Base-by-base conservation (phyloP, 2,113 vertebrate species). In the Crocuta crocuta region DNA sequence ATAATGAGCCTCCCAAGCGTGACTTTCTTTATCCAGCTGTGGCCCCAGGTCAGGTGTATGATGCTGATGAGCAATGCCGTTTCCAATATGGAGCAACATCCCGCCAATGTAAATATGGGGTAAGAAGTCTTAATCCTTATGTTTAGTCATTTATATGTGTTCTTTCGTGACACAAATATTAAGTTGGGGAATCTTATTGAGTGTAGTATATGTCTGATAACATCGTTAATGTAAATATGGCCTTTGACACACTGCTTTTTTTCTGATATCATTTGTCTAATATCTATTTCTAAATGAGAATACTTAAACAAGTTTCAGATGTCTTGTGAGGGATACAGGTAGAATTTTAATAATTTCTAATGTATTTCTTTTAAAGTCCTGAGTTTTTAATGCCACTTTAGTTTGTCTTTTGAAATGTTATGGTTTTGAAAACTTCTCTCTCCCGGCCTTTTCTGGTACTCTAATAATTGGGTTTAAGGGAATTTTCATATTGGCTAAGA, bases 1-100 rank as follows among this genome's bases (percentile, higher is more conserved):
- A 99, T 99, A 99, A 99, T 99, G 99, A 99, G 99, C 99, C 99
- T 99, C 99, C 99, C 99, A 99, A 99, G 99, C 99, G 99, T 99
- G 99, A 99, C 99, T 99, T 99, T 99, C 99, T 99, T 99, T 99
- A 99, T 98, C 99, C 99, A 99, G 99, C 99, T 98, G 99, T 99
- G 99, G 99, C 99, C 98, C 99, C 99, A 98, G 99, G 99, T 99
- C 99, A 99, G 99, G 99, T 99, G 99, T 99, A 99, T 97, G 99
- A 99, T 97, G 99, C 99, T 87, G 99, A 99, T 98, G 99, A 99
- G 97, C 99, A 99, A 98, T 99, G 99, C 98, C 99, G 99, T 98
- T 99, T 99, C 99, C 99, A 99, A 99, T 99, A 99, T 89, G 99
- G 99, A 98, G 99, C 99, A 98, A 99, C 99, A 96, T 99, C 99